Evolutionary conservation across 2,888 invertebrate genomes (phyloP).

Genomic region (Aspidapion aeneum): DNA sequence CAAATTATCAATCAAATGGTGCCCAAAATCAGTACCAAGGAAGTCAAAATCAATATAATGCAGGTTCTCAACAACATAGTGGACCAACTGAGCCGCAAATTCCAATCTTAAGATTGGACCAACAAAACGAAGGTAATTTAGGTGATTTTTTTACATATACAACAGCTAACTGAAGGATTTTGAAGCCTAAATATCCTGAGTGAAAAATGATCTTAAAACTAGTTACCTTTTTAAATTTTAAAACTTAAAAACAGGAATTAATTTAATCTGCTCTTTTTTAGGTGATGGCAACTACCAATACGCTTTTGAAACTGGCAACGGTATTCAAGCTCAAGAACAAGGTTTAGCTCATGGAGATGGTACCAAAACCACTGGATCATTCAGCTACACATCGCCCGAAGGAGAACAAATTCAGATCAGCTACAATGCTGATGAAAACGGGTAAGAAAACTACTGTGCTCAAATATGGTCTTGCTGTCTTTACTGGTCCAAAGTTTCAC

Average conservation of each 20-base stretch:
- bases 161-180: no score
- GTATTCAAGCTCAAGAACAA: conserved; percentile 47
- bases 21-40: not conserved
- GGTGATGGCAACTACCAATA: conserved; percentile 37
- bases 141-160: no score
- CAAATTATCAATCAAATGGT: not conserved
- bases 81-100: conserved; percentile 8
- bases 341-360: conserved; percentile 28
- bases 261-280: not conserved
- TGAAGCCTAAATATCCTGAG: no score
- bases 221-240: no score
- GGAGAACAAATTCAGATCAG: conserved; percentile 45
- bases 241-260: no score
- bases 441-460: no score
- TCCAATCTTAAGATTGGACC: conserved; percentile 38
- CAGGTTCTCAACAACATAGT: not conserved
- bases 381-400: conserved; percentile 38
- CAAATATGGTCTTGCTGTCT: no score
- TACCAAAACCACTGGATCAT: conserved; percentile 34
- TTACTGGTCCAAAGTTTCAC: no score
- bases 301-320: conserved; percentile 58
- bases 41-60: not conserved
- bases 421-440: conserved; percentile 56
- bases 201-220: no score
- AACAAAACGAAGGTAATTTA: conserved; percentile 39